Percentiles rank a stretch among this genome's conserved stretches.
phyloP scores from a whole-genome alignment of 2,113 vertebrate genomes.

The Castor canadensis region DNA sequence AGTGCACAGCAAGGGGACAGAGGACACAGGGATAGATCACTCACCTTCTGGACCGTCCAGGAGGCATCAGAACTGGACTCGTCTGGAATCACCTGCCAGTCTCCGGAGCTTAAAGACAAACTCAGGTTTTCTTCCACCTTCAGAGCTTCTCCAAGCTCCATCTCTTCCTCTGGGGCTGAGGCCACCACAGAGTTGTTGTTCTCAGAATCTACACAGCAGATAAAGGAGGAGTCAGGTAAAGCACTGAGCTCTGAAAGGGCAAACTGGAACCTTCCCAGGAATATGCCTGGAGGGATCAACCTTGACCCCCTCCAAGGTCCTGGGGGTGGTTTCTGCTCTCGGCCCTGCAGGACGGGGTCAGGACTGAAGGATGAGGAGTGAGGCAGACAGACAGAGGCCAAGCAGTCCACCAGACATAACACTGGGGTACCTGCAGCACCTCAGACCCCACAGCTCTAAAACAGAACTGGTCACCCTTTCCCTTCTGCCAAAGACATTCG shows the following conservation, averaged over 20 bases:
- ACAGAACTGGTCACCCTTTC: fast-evolving
- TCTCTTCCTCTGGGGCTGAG: not conserved
- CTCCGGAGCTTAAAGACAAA: fast-evolving
- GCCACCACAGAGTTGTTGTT: not conserved
- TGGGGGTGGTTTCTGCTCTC: not conserved
- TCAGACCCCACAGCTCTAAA: not conserved
- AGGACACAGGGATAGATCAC: not conserved
- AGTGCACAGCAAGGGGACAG: no score
- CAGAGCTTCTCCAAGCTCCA: conserved; percentile 44
- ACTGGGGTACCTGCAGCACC: no score
- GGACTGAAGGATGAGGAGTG: not conserved
- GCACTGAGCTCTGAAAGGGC: fast-evolving
- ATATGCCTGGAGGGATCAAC: fast-evolving
- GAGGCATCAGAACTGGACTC: fast-evolving
- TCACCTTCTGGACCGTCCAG: not conserved
- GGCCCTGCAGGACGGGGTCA: not conserved
- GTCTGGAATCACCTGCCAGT: not conserved
- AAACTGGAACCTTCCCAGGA: fast-evolving
- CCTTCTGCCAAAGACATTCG: not conserved
- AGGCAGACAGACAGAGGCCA: not conserved
- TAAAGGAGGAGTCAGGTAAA: not conserved
- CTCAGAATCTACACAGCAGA: conserved; percentile 11
- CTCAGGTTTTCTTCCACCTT: not conserved
- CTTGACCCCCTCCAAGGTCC: not conserved
- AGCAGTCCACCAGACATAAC: no score